Evolutionary conservation across 1,140 invertebrate species (phyloP), one percentile per base, ranked within the genome.

Genomic region (Solenopsis invicta): DNA sequence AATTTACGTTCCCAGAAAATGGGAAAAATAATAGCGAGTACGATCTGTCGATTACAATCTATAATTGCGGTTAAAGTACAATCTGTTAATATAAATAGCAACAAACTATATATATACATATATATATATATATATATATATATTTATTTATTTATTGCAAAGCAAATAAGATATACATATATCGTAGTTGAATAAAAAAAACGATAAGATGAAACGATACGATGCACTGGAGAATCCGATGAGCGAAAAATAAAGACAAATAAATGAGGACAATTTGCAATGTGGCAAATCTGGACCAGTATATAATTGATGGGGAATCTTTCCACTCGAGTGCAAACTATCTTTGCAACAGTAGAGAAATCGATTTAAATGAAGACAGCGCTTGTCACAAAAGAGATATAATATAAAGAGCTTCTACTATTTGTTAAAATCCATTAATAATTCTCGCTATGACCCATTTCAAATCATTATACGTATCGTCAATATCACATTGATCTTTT

Each of bases 291-390:
- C 21, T 21, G 16, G 4, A 41, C 56, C 48, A n/a, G 8, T 56
- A 54, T 37, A 69, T 81, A 69, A 56, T 82, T 74, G 67, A 50
- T 4, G 8, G 18, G 10, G 24, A 48, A 74, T 16, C n/a, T 75
- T 29, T 24, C 13, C 8, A 16, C 2, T 82, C 37, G 61, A 61
- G 69, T 61, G 29, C 74, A 61, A 74, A 84, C 18, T 50, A 71
- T 81, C 34, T 81, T 81, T 61, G 18, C n/a, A 13, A 8, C 16
- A 50, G 13, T n/a, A 61, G n/a, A 84, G 34, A 61, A 48, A 56
- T 45, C 12, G 37, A 59, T 13, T 59, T 18, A 5, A 84, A 37
- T 12, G 16, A 45, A 56, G 18, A 21, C 10, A 48, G 9, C 16
- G 21, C 2, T 74, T 48, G 29, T 34, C 12, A 61, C 12, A 61